These are phyloP conservation scores for Caenorhabditis virilis DNA, from an alignment of 2,888 invertebrate species.

Conservation along the genomic window DNA sequence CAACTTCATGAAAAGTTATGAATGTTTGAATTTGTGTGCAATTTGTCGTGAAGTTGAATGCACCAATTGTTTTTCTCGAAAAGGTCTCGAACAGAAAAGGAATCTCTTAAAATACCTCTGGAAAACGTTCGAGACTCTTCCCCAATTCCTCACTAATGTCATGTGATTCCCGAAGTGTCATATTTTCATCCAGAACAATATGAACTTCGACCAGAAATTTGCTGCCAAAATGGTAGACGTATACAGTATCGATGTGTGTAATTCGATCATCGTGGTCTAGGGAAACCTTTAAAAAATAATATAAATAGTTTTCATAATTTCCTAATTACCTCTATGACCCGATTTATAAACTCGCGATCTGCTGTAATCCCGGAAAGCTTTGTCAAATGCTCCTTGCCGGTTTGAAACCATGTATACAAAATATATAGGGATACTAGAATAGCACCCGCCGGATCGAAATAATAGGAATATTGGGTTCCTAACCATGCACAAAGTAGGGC, in stretches of 20 bases:
- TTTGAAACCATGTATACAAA: constrained; percentile 69
- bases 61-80: no score
- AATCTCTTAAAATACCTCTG: constrained; percentile 51
- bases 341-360: constrained; percentile 41
- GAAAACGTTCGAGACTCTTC: constrained; percentile 70
- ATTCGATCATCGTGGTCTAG: constrained; percentile 64
- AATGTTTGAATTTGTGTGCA: no score
- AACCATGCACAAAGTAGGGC: constrained; percentile 70
- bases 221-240: constrained; percentile 72
- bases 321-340: constrained; percentile 59
- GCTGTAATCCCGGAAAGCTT: constrained; percentile 36
- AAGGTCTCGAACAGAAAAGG: no score
- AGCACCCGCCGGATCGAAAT: constrained; percentile 71
- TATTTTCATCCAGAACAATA: constrained; percentile 71
- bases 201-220: constrained; percentile 70
- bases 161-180: constrained; percentile 70
- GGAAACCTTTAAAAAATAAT: constrained; percentile 24
- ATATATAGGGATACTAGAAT: constrained; percentile 71
- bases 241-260: constrained; percentile 70
- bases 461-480: constrained; percentile 61
- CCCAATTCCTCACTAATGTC: constrained; percentile 72
- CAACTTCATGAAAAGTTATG: no score
- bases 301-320: neutral
- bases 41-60: no score
- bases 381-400: constrained; percentile 69